phyloP scores from a whole-genome alignment of 2,113 vertebrate genomes.

The Microcebus griseorufus region DNA sequence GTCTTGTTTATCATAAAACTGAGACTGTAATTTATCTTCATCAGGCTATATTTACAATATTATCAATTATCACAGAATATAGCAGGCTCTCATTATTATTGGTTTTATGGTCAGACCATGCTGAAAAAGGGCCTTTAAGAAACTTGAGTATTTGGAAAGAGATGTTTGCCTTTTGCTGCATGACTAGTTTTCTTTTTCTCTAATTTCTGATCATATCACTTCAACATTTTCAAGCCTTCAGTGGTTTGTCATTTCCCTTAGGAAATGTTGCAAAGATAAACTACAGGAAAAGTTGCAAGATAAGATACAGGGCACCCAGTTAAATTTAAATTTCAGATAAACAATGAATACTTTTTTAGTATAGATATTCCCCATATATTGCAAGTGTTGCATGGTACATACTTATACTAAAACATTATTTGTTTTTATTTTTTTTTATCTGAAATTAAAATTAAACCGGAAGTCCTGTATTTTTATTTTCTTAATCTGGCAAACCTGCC shows the following conservation, averaged over 20 bases:
- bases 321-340: conserved; percentile 50
- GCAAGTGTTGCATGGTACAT: neutral
- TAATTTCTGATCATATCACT: conserved; percentile 31
- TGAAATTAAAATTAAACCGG: conserved; percentile 34
- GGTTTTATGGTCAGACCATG: neutral
- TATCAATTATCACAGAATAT: neutral
- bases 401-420: neutral
- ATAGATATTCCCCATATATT: neutral
- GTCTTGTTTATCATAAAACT: neutral
- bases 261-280: neutral
- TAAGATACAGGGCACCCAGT: neutral
- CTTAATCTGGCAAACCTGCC: neutral
- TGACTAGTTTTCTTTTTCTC: neutral
- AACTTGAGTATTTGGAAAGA: conserved; percentile 27
- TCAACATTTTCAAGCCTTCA: neutral
- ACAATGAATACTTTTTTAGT: neutral
- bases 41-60: conserved; percentile 15
- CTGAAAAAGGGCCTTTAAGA: neutral
- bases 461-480: conserved; percentile 34
- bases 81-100: neutral
- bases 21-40: conserved; percentile 41
- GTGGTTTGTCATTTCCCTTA: neutral
- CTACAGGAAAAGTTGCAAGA: neutral
- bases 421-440: neutral
- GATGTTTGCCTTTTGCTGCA: neutral